Evolutionary conservation across 2,113 vertebrate species (phyloP).

Genomic region (Aldabrachelys gigantea): DNA sequence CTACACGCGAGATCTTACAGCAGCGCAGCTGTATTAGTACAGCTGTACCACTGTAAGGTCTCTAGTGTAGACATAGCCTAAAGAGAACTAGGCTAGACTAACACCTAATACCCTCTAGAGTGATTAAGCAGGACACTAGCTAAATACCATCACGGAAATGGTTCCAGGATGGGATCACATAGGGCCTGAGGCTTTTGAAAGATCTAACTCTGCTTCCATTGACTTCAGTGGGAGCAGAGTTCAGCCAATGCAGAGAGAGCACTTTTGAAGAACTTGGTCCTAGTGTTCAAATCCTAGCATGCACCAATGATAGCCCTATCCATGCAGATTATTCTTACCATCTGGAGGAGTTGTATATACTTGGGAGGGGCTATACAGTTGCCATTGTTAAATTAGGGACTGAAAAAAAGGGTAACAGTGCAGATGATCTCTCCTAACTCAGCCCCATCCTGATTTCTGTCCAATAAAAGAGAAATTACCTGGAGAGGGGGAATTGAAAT

Average conservation of each 20-base stretch:
- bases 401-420: slow-evolving; percentile 41
- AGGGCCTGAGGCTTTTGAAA: slow-evolving; percentile 62
- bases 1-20: no score
- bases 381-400: slow-evolving; percentile 69
- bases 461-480: neutral
- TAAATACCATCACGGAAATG: slow-evolving; percentile 62
- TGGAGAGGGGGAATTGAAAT: accelerated
- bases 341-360: slow-evolving; percentile 38
- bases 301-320: neutral
- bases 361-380: slow-evolving; percentile 68
- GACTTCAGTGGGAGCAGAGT: slow-evolving; percentile 27
- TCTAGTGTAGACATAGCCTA: no score
- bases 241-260: slow-evolving; percentile 33
- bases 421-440: slow-evolving; percentile 14
- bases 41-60: no score
- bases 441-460: slow-evolving; percentile 45
- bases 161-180: slow-evolving; percentile 59
- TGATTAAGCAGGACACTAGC: slow-evolving; percentile 65
- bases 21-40: no score
- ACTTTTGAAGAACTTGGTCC: neutral
- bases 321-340: slow-evolving; percentile 56
- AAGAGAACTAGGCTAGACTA: neutral
- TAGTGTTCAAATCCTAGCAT: slow-evolving; percentile 33
- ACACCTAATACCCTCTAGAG: slow-evolving; percentile 14
- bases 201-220: slow-evolving; percentile 59